Base-by-base conservation (phyloP, 1,140 invertebrate species). In the Magallana angulata region DNA sequence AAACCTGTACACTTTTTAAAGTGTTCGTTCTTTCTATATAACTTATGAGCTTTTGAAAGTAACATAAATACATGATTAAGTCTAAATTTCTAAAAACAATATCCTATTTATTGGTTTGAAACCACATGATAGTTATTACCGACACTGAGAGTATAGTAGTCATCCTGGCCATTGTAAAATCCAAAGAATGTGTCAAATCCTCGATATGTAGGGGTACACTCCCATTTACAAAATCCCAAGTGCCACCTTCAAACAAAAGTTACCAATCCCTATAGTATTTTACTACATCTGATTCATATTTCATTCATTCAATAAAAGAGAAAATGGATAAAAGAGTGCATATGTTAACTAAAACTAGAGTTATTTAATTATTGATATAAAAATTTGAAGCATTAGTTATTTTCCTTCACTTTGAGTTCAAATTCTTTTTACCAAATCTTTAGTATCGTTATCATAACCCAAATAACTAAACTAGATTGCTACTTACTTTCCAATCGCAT, bases 401-500 rank as follows among this genome's bases (percentile, higher is more conserved):
- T 16, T 16, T 12, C 5, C n/a, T 62, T 62, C 11, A 11, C 6
- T 11, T 6, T 0, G n/a, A 62, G n/a, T 16, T n/a, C 14, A 62
- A 16, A 62, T n/a, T 12, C 60, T 12, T 16, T n/a, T 14, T 12
- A 16, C 14, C 8, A 62, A 16, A 16, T 24, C n/a, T 62, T 14
- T 1, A 12, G 60, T n/a, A 62, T 62, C 60, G 14, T n/a, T 62
- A 12, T 12, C n/a, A 16, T 11, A 62, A 62, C 12, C 14, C 9
- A 62, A 24, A 24, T 16, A 62, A n/a, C 7, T 6, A 62, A 62
- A 62, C n/a, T 12, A 16, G 14, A 12, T 62, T 14, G n/a, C 8
- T 12, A 80, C 90, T 83, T 88, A 92, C 90, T 99, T 98, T 14
- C 98, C 98, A 18, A 98, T 96, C 36, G 97, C 95, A 93, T 97